These are phyloP conservation scores for Onychomys leucogaster DNA, from an alignment of 2,797 vertebrate genomes.

Conservation along the genomic window DNA sequence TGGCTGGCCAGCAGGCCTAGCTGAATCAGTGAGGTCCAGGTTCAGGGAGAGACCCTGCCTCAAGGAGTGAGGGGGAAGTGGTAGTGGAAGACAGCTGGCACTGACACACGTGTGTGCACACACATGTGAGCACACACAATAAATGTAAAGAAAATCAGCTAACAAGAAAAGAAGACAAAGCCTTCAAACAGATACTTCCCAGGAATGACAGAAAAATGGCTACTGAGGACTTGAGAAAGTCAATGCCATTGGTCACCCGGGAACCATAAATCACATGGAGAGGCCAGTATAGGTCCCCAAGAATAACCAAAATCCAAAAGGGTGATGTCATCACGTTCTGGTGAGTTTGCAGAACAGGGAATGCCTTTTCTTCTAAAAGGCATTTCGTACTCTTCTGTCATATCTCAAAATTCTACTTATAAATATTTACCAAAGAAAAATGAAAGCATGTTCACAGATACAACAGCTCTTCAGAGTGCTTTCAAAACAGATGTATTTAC, in stretches of 20 bases:
- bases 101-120: neutral
- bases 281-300: neutral
- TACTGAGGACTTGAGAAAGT: neutral
- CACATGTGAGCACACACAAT: neutral
- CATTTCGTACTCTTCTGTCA: neutral
- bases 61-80: neutral
- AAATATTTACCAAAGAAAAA: conserved; percentile 12
- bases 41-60: neutral
- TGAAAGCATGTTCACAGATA: neutral
- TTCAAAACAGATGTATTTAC: neutral
- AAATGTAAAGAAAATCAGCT: neutral
- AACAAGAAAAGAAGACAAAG: neutral
- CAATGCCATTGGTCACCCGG: neutral
- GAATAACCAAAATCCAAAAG: neutral
- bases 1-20: neutral
- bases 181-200: neutral
- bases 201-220: neutral
- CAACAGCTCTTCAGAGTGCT: neutral
- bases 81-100: neutral
- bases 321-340: neutral
- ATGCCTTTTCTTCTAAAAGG: neutral
- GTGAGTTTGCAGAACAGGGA: neutral
- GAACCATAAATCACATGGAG: neutral
- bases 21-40: neutral
- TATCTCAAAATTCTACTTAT: neutral